Conservation (phyloP, 2,888 invertebrate species). For the Ashinkailepas kermadecensis region DNA sequence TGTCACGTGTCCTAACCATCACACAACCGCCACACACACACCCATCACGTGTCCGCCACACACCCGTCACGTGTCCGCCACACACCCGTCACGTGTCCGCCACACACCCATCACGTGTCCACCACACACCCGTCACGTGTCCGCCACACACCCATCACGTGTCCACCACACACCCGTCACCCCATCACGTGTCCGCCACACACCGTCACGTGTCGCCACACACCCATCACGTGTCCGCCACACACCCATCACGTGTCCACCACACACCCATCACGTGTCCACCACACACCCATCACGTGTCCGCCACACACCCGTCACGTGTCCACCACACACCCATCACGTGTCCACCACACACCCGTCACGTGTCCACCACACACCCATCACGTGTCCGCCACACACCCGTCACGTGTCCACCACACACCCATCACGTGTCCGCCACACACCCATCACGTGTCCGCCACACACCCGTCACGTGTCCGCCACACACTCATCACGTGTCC, state of each 20-base stretch:
- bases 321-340: too few species aligned
- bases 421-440: too few species aligned
- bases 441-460: constrained; percentile 64
- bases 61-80: neutral
- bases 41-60: too few species aligned
- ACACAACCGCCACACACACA: too few species aligned
- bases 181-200: constrained; percentile 10
- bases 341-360: too few species aligned
- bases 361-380: too few species aligned
- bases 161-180: neutral
- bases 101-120: neutral
- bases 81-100: too few species aligned
- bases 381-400: too few species aligned
- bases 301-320: neutral
- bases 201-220: neutral
- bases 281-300: neutral
- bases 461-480: neutral
- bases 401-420: too few species aligned
- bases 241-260: neutral
- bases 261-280: neutral
- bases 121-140: neutral
- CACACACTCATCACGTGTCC: neutral
- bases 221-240: neutral
- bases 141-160: neutral
- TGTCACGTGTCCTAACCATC: neutral